Conservation (phyloP, 2,888 invertebrate species). For the Bombylius discolor region DNA sequence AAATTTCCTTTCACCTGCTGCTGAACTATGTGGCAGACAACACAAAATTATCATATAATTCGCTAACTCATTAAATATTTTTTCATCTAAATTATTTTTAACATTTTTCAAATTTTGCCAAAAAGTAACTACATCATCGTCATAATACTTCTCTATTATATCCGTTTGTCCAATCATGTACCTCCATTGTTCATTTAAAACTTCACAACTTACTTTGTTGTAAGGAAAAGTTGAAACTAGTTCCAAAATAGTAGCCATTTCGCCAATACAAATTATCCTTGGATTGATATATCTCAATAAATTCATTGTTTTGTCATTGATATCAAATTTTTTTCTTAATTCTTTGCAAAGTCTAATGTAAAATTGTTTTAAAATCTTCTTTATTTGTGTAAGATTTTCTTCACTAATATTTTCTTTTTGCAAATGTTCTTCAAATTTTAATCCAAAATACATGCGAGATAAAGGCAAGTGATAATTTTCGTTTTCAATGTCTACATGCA, state of each 20-base stretch:
- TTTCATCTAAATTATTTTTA: no score
- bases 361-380: not conserved
- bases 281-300: not conserved
- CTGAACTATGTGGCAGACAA: not conserved
- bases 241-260: not conserved
- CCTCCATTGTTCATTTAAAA: not conserved
- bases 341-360: not conserved
- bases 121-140: not conserved
- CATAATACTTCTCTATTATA: not conserved
- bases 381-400: not conserved
- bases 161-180: not conserved
- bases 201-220: not conserved
- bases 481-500: not conserved
- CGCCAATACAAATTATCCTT: not conserved
- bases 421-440: not conserved
- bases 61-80: no score
- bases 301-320: not conserved
- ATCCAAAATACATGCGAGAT: not conserved
- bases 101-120: no score
- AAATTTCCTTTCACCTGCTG: not conserved
- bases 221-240: not conserved
- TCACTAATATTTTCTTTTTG: not conserved
- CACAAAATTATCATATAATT: no score
- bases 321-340: not conserved
- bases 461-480: not conserved